phyloP scores from a whole-genome alignment of 2,888 invertebrate species.

The Athetis lepigone region DNA sequence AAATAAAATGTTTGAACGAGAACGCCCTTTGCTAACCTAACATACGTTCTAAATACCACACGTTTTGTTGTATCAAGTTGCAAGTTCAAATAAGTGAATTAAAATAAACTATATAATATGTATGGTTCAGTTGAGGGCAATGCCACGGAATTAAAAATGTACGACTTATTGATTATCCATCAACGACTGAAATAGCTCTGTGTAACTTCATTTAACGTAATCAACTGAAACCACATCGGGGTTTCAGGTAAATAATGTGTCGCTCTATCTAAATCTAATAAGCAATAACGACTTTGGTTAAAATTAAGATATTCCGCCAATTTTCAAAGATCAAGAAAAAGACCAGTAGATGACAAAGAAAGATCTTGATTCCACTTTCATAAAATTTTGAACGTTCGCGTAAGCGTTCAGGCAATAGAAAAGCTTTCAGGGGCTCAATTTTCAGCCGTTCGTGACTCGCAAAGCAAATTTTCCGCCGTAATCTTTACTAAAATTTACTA shows the following conservation, averaged over 20 bases:
- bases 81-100: constrained; percentile 35
- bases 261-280: too few species aligned
- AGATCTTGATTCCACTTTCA: constrained; percentile 12
- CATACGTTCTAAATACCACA: constrained; percentile 39
- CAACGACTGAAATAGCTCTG: constrained; percentile 44
- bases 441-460: constrained; percentile 27
- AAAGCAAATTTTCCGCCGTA: constrained; percentile 29
- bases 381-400: constrained; percentile 24
- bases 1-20: constrained; percentile 50
- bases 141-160: constrained; percentile 65
- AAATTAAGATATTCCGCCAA: neutral
- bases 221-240: constrained; percentile 3
- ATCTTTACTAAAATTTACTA: constrained; percentile 5
- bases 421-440: constrained; percentile 45
- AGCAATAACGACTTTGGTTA: neutral
- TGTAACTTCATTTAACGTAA: constrained; percentile 36
- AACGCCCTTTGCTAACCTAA: constrained; percentile 52
- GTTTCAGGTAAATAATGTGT: neutral
- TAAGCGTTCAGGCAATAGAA: constrained; percentile 41
- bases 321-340: constrained; percentile 7
- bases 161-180: constrained; percentile 67
- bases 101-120: constrained; percentile 12
- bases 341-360: neutral
- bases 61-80: constrained; percentile 33
- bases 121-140: constrained; percentile 49